Conservation (phyloP, 2,888 invertebrate species). For the Trissoscelio sp. region DNA sequence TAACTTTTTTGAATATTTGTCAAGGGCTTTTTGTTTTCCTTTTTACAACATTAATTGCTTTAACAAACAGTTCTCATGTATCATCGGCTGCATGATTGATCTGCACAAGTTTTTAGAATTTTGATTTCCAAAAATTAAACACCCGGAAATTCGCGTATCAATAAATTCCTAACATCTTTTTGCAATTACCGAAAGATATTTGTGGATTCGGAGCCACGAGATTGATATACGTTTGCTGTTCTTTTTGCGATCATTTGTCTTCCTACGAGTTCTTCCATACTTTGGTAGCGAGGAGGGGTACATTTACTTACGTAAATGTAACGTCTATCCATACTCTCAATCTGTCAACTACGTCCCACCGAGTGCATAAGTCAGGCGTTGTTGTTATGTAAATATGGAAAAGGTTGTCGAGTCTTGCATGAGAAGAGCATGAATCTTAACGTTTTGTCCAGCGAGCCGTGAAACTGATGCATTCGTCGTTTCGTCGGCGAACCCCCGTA, state of each 20-base stretch:
- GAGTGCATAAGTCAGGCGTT: conserved; percentile 75
- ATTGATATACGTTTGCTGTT: conserved; percentile 54
- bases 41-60: background rate
- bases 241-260: conserved; percentile 62
- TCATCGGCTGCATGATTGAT: too few relatives aligned
- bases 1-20: conserved; percentile 21
- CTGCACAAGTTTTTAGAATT: too few relatives aligned
- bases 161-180: too few relatives aligned
- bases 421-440: conserved; percentile 80
- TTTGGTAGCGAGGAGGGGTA: conserved; percentile 54
- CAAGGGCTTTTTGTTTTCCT: background rate
- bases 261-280: conserved; percentile 63
- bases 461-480: conserved; percentile 82
- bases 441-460: conserved; percentile 82
- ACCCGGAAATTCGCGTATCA: too few relatives aligned
- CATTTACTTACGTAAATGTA: conserved; percentile 72
- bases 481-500: conserved; percentile 74
- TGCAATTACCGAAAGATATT: too few relatives aligned
- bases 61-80: too few relatives aligned
- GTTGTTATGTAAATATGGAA: conserved; percentile 83
- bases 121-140: too few relatives aligned
- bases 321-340: conserved; percentile 79
- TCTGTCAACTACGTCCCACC: conserved; percentile 79
- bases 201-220: too few relatives aligned
- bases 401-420: conserved; percentile 82